Conservation (phyloP, 2,888 invertebrate species). For the Creontiades dilutus region DNA sequence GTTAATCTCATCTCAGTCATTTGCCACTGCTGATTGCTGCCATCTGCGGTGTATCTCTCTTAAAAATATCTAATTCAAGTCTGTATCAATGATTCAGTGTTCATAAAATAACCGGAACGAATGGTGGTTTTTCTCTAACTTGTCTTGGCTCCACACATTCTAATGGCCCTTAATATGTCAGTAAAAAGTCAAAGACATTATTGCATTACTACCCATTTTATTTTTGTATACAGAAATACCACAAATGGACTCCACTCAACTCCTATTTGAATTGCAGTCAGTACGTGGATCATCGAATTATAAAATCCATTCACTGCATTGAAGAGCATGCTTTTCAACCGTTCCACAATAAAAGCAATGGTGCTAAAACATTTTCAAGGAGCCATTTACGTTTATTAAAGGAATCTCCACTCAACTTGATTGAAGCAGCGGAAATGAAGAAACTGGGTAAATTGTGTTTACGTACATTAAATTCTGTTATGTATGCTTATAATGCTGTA, state of each 20-base stretch:
- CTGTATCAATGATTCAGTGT: too few relatives aligned
- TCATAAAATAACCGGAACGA: too few relatives aligned
- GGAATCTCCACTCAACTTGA: slow-evolving; percentile 81
- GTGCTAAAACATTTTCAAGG: slow-evolving; percentile 84
- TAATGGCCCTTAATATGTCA: too few relatives aligned
- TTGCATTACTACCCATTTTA: neutral
- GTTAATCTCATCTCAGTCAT: too few relatives aligned
- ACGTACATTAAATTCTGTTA: neutral
- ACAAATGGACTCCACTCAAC: slow-evolving; percentile 86
- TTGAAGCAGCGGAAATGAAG: slow-evolving; percentile 79
- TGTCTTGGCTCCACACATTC: too few relatives aligned
- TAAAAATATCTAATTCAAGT: too few relatives aligned
- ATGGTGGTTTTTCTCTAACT: too few relatives aligned
- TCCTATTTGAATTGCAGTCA: slow-evolving; percentile 80
- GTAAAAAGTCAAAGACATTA: too few relatives aligned
- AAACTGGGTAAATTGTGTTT: slow-evolving; percentile 76
- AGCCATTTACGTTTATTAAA: slow-evolving; percentile 82
- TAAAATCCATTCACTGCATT: slow-evolving; percentile 85
- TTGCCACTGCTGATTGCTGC: too few relatives aligned
- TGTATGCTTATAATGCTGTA: too few relatives aligned
- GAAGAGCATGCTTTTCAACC: slow-evolving; percentile 88
- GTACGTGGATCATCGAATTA: slow-evolving; percentile 86
- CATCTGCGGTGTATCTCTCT: too few relatives aligned
- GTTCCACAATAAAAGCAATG: slow-evolving; percentile 86
- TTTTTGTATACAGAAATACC: slow-evolving; percentile 81